Conservation (phyloP, 2,797 vertebrate species). For the Rousettus madagascariensis region DNA sequence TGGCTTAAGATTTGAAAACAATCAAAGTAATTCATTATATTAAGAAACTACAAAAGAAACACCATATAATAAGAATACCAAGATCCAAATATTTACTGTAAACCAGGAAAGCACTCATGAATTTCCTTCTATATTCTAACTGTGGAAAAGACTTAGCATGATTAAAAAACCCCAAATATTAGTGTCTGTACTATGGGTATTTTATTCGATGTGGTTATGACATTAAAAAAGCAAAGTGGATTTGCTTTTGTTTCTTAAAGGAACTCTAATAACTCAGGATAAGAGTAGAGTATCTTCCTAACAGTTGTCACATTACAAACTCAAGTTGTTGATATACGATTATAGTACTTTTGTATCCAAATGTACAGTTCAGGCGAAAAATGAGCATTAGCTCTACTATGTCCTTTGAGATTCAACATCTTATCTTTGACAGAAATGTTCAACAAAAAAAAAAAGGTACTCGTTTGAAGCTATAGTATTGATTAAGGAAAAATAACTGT, state of each 20-base stretch:
- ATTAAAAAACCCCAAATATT: not conserved
- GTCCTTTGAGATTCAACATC: not conserved
- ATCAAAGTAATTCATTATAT: not conserved
- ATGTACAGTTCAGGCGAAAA: not conserved
- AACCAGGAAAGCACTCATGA: not conserved
- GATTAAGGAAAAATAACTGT: not conserved
- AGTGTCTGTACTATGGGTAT: not conserved
- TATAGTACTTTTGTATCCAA: not conserved
- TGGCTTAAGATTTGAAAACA: conserved; percentile 31
- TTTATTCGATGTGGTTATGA: not conserved
- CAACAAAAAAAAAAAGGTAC: conserved; percentile 1
- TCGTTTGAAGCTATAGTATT: not conserved
- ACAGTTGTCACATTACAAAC: not conserved
- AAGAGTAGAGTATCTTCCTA: not conserved
- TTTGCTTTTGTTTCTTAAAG: conserved; percentile 10
- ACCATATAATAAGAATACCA: not conserved
- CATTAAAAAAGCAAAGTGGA: not conserved
- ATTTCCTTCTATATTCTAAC: not conserved
- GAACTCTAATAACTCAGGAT: not conserved
- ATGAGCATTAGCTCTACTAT: not conserved
- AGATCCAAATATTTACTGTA: not conserved
- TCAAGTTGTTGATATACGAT: not conserved
- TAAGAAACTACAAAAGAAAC: not conserved
- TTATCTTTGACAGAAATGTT: conserved; percentile 1
- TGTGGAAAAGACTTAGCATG: not conserved